Base-by-base conservation (phyloP, 2,888 invertebrate genomes). In the Formica aserva region DNA sequence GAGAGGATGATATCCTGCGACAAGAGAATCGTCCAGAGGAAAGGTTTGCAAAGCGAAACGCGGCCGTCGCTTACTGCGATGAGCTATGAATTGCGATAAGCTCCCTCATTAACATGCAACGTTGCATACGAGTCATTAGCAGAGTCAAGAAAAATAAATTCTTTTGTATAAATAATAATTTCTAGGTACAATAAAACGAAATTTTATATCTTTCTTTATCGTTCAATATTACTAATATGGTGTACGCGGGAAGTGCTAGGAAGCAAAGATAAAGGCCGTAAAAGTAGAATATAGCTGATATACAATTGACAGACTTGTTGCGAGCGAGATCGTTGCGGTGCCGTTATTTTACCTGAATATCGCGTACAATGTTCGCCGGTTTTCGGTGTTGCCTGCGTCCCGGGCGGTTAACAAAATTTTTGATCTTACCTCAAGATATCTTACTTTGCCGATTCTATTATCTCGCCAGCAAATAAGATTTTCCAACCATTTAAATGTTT, bases 331-430 rank as follows among this genome's bases (percentile, higher is more conserved):
- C 26, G 45, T 55, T 32, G 75, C 26, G 60, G 22, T 77, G 60
- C 66, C 84, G 85, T 85, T 85, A 85, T 78, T 85, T 85, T 85
- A 85, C 71, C 77, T 85, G 78, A 77, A 85, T 85, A 85, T 71
- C 84, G n/a, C 13, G 69, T 75, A 57, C 45, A 66, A 63, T 55
- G 32, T 84, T 85, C 13, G 65, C 52, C 78, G 72, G 18, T 82
- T 81, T 74, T 85, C 52, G 65, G 32, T 22, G 15, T 26, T 35
- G n/a, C 60, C 48, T 48, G 41, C 57, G 26, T 52, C 52, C 22
- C 45, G 18, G 32, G 35, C n/a, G 15, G 3, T 69, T 69, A 48
- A 52, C 32, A 35, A 60, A 62, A 45, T 4, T 71, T 41, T 22
- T 13, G 3, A 69, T 29, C 29, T 45, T 52, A 52, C 9, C 1